A percentile compares a stretch with the other conserved stretches of the same genome.
Evolutionary conservation across 2,888 invertebrate genomes (phyloP).

Genomic region (Ethmia dodecea): DNA sequence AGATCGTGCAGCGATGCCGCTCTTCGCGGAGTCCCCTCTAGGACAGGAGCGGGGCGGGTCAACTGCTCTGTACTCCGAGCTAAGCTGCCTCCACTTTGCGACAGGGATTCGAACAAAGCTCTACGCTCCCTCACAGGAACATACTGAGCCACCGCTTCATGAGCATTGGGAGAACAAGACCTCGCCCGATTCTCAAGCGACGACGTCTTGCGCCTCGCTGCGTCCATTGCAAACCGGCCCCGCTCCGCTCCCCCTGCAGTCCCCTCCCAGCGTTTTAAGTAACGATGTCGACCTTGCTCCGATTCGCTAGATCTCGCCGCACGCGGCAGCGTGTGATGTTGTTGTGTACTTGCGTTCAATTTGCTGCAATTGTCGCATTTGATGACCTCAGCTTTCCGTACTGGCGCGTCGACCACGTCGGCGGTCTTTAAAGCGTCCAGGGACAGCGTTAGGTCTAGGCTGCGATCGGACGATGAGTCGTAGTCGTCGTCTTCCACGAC

Average conservation of each 20-base stretch:
- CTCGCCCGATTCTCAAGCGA: slow-evolving; percentile 61
- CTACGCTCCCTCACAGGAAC: slow-evolving; percentile 84
- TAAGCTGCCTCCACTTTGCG: slow-evolving; percentile 78
- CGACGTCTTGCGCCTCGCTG: slow-evolving; percentile 62
- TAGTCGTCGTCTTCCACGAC: slow-evolving; percentile 75
- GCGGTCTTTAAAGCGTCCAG: slow-evolving; percentile 68
- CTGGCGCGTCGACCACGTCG: slow-evolving; percentile 59
- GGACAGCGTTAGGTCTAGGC: slow-evolving; percentile 72
- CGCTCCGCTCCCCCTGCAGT: slow-evolving; percentile 58
- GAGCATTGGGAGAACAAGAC: slow-evolving; percentile 67
- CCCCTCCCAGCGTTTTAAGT: slow-evolving; percentile 68
- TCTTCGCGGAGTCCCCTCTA: slow-evolving; percentile 73
- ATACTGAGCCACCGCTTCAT: slow-evolving; percentile 76
- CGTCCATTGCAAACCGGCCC: slow-evolving; percentile 58
- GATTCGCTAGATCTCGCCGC: slow-evolving; percentile 54
- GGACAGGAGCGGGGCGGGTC: slow-evolving; percentile 46
- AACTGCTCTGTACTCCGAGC: slow-evolving; percentile 81
- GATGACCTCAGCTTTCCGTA: slow-evolving; percentile 60
- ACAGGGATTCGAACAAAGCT: slow-evolving; percentile 83
- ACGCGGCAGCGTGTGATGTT: slow-evolving; percentile 67
- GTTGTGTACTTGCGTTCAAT: slow-evolving; percentile 44
- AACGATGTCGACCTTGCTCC: slow-evolving; percentile 60
- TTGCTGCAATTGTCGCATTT: slow-evolving; percentile 70
- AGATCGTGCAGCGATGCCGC: slow-evolving; percentile 83
- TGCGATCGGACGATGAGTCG: slow-evolving; percentile 76